Evolutionary conservation across 2,888 invertebrate species (phyloP), one percentile per base, ranked within the genome.

Genomic region (Lymantria dispar): DNA sequence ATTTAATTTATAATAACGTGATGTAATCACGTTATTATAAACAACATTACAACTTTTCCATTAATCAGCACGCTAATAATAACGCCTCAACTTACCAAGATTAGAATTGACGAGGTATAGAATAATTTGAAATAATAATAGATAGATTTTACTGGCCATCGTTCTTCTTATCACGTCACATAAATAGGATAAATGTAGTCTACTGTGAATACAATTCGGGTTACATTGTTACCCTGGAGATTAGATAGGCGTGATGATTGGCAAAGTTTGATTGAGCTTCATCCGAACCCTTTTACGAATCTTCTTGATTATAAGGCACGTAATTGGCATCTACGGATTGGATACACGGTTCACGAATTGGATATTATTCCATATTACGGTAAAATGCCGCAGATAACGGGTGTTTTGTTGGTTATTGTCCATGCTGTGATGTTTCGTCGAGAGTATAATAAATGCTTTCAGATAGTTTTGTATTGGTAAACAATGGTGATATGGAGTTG

Each of bases 221-320:
- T 78, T 80, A 84, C 81, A 87, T 85, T 87, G 87, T 87, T 83
- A 75, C 85, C 71, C 81, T 58, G 64, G 83, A 86, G 86, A 87
- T 85, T 83, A 85, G 85, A 83, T 83, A 83, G 82, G 80, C 82
- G 82, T 83, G 83, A 85, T 89, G 87, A 89, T 89, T 87, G 83
- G 80, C 70, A 85, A 89, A 89, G 78, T 89, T 89, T 89, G 88
- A 89, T 87, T 89, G 87, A 87, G 84, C 77, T 70, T 72, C 76
- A 75, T 75, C 74, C 76, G 74, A 80, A 85, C 82, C 85, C 85
- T 85, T 87, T 83, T 76, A 75, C 74, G 78, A 76, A 78, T 80
- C 76, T 78, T 74, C 79, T 81, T 84, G 77, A 85, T 87, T 85
- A 82, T 76, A 68, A 74, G 74, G 72, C 76, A 75, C 71, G 78